Evolutionary conservation across 2,888 invertebrate species (phyloP).

Genomic region (Megastigmus dorsalis): DNA sequence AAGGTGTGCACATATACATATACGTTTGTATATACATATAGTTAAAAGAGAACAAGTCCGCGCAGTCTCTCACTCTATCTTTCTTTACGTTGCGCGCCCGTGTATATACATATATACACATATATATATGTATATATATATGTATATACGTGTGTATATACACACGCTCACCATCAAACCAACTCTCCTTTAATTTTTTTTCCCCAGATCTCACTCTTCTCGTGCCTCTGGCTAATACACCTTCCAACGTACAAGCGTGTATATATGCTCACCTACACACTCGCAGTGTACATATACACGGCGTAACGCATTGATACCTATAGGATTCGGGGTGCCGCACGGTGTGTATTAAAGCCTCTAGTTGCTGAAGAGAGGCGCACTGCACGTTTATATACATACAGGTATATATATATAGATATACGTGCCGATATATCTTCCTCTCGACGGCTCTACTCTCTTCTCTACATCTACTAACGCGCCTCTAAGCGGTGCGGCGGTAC

Average conservation of each 20-base stretch:
- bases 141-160: background rate
- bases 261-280: slow-evolving; percentile 7
- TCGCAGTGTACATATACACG: background rate
- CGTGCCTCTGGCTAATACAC: slow-evolving; percentile 10
- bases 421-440: slow-evolving; percentile 16
- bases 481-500: slow-evolving; percentile 38
- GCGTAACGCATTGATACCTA: background rate
- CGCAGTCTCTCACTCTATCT: slow-evolving; percentile 4
- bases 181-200: slow-evolving; percentile 5
- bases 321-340: slow-evolving; percentile 9
- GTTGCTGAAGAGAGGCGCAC: slow-evolving; percentile 23
- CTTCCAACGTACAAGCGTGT: too few relatives aligned
- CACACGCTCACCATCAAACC: too few relatives aligned
- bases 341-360: slow-evolving; percentile 33
- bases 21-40: too few relatives aligned
- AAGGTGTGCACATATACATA: slow-evolving; percentile 22
- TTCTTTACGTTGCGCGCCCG: background rate
- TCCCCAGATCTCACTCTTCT: slow-evolving; percentile 2
- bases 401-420: too few relatives aligned
- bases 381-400: too few relatives aligned
- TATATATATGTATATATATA: background rate
- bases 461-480: slow-evolving; percentile 45
- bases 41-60: background rate
- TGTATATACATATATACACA: background rate
- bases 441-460: slow-evolving; percentile 37